Base-by-base conservation (phyloP, 2,797 vertebrate species). In the Oryzias sinensis region DNA sequence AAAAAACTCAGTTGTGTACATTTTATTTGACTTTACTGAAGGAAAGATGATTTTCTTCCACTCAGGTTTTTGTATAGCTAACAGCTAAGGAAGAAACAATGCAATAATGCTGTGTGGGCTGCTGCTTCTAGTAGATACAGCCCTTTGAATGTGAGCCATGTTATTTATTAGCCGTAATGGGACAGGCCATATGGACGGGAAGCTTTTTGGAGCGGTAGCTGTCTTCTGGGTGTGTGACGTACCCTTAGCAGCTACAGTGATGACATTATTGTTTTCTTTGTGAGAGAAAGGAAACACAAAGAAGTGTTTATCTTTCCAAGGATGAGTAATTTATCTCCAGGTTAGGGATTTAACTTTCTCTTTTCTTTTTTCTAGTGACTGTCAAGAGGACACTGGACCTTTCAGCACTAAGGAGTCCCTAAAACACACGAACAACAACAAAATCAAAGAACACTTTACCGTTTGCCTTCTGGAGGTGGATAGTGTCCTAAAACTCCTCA, bases 131-230 rank as follows among this genome's bases (percentile, higher is more conserved):
- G 46, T 17, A 62, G 41, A 52, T 54, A 33, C 56, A 52, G 54
- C 55, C 48, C 15, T 63, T 70, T 76, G 18, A 74, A 74, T 66
- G 75, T 77, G 72, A 75, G 63, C 61, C 16, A 71, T 55, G 71
- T 76, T 40, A 65, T 70, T 72, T 71, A 68, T 52, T 52, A 50
- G 56, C 47, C 65, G 71, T 87, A 82, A 79, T 80, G 78, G 70
- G 80, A 87, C 76, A 63, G 80, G 72, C 80, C 79, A 46, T 68
- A 80, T 14, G 18, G 73, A 80, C 70, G 68, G 85, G 82, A 86
- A 88, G 76, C 71, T 79, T 87, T 92, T 76, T 68, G 50, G 67
- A 82, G 80, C 65, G n/a, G 63, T 58, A 24, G 43, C 16, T 64
- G 53, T 70, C 58, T 17, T n/a, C 62, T 70, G 58, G 80, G 71